Conservation (phyloP, 2,113 vertebrate species). For the Albula goreensis region DNA sequence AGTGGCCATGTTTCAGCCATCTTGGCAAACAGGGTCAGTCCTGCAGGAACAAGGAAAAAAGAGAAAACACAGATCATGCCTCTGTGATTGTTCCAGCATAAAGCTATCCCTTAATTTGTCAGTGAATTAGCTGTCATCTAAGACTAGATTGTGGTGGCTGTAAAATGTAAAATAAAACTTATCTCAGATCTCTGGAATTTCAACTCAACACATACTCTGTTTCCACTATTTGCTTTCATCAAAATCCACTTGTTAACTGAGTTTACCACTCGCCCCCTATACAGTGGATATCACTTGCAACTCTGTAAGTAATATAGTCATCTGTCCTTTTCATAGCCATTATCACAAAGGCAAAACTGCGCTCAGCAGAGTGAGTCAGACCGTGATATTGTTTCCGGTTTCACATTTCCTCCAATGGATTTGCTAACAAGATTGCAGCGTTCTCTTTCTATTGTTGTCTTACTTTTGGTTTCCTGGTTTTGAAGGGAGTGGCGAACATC, state of each 20-base stretch:
- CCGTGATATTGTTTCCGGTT: not conserved
- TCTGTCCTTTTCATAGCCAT: not conserved
- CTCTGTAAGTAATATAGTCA: not conserved
- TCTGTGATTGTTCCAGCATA: not conserved
- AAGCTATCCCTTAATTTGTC: not conserved
- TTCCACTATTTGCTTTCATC: not conserved
- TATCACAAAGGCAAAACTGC: not conserved
- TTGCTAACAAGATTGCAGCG: not conserved
- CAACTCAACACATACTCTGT: not conserved
- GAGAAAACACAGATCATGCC: not conserved
- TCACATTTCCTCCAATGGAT: not conserved
- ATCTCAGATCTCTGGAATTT: not conserved
- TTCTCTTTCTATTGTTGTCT: not conserved
- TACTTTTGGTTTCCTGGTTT: not conserved
- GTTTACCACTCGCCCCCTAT: not conserved
- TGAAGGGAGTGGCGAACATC: not conserved
- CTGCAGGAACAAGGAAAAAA: conserved; percentile 9
- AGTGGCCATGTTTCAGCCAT: not conserved
- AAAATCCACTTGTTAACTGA: not conserved
- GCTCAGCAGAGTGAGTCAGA: not conserved
- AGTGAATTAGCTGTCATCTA: not conserved
- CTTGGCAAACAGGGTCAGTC: not conserved
- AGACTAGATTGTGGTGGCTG: too few relatives aligned
- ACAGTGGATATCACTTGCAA: not conserved
- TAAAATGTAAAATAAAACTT: not conserved